These are phyloP conservation scores for Antennarius striatus DNA, from an alignment of 2,113 vertebrate species.

Conservation along the genomic window DNA sequence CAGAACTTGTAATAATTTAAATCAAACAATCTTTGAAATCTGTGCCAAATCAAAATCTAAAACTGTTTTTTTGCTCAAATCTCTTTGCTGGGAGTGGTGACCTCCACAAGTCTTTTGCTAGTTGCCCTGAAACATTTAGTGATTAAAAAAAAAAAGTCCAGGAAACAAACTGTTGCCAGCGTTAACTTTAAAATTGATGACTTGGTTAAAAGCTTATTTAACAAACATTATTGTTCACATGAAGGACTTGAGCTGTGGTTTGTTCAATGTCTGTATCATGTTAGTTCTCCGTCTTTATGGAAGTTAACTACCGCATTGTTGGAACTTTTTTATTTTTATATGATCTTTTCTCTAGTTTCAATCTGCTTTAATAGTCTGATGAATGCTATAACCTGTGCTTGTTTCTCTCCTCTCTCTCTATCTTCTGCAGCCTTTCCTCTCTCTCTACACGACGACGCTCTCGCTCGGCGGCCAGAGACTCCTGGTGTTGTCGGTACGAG, in stretches of 20 bases:
- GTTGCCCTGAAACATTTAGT: no score
- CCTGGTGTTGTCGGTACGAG: conserved; percentile 95
- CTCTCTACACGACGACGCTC: conserved; percentile 91
- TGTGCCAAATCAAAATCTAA: no score
- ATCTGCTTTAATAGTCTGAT: not conserved
- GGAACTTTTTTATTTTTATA: not conserved
- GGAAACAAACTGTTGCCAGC: no score
- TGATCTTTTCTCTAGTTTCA: not conserved
- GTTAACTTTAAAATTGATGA: no score
- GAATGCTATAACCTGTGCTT: conserved; percentile 87
- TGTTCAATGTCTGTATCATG: no score
- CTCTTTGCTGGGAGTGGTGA: no score
- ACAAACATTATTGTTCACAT: no score
- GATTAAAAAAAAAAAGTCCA: no score
- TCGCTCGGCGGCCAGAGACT: conserved; percentile 93
- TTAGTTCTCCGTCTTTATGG: not conserved
- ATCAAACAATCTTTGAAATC: no score
- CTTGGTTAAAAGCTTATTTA: no score
- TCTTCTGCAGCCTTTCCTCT: conserved; percentile 92
- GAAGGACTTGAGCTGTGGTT: no score
- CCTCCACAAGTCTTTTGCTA: no score
- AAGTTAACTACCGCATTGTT: not conserved
- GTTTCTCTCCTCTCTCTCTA: conserved; percentile 96
- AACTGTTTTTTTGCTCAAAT: not conserved
- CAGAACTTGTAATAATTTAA: not conserved